Percentiles rank a stretch among this genome's conserved stretches.
phyloP scores from a whole-genome alignment of 1,140 invertebrate genomes.

The Cydia splendana region DNA sequence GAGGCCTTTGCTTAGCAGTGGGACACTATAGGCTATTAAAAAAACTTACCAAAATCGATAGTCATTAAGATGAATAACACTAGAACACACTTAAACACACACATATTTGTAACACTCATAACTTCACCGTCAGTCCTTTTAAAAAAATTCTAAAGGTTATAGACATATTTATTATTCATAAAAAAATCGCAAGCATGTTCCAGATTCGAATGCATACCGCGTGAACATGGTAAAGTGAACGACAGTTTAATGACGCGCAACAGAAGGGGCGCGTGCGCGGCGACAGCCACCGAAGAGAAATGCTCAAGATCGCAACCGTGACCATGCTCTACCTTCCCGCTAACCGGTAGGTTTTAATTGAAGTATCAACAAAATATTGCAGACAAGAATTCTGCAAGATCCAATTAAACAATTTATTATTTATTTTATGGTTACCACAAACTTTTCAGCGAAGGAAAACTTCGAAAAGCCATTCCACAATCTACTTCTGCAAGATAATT shows the following conservation, averaged over 20 bases:
- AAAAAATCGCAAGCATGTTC: background rate
- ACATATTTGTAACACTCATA: conserved; percentile 8
- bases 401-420: too few species aligned
- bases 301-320: conserved; percentile 17
- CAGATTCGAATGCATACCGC: background rate
- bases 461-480: too few species aligned
- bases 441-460: too few species aligned
- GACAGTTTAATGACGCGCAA: conserved; percentile 18
- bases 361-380: background rate
- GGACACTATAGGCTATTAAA: background rate
- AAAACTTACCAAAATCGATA: conserved; percentile 5
- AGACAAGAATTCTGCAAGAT: background rate
- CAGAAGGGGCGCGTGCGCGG: conserved; percentile 21
- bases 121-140: background rate
- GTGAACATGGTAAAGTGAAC: conserved; percentile 10
- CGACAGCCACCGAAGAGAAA: conserved; percentile 6
- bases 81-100: conserved; percentile 18
- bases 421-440: too few species aligned
- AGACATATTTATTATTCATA: conserved; percentile 17
- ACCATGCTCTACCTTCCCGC: conserved; percentile 27
- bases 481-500: too few species aligned
- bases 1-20: too few species aligned
- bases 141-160: background rate
- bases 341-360: conserved; percentile 3
- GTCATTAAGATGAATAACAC: conserved; percentile 7